A percentile compares a stretch with the other conserved stretches of the same genome.
phyloP scores from a whole-genome alignment of 2,888 invertebrate genomes.

The Cerceris ruficornis region DNA sequence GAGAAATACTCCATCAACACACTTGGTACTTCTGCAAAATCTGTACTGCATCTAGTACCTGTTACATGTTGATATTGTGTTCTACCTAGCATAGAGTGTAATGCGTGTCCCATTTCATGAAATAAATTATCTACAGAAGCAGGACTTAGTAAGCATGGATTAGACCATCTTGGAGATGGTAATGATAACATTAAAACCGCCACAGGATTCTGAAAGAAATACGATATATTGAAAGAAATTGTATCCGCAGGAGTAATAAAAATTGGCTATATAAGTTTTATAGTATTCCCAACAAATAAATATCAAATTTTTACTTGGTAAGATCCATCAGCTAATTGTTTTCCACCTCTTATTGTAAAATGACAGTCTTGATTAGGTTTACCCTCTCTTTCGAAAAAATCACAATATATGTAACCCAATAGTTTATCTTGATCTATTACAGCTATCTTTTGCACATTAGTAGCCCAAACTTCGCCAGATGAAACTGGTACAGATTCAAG shows the following conservation, averaged over 20 bases:
- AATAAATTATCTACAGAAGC: constrained; percentile 97
- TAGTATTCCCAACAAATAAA: constrained; percentile 19
- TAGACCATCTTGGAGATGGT: constrained; percentile 88
- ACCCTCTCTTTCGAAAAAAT: constrained; percentile 94
- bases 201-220: constrained; percentile 87
- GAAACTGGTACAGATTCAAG: constrained; percentile 86
- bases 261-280: constrained; percentile 8
- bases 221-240: not conserved
- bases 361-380: constrained; percentile 99
- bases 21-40: constrained; percentile 99
- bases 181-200: constrained; percentile 97
- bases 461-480: constrained; percentile 92
- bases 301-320: constrained; percentile 86
- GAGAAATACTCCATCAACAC: constrained; percentile 99
- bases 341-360: constrained; percentile 98
- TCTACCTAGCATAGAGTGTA: constrained; percentile 98
- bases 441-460: constrained; percentile 95
- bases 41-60: constrained; percentile 98
- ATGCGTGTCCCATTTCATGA: constrained; percentile 99
- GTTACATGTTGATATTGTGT: constrained; percentile 98
- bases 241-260: not conserved
- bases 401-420: constrained; percentile 98
- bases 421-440: constrained; percentile 91
- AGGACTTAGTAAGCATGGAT: constrained; percentile 91
- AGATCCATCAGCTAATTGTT: constrained; percentile 88